Base-by-base conservation (phyloP, 2,797 vertebrate genomes). In the Lepus townsendii region DNA sequence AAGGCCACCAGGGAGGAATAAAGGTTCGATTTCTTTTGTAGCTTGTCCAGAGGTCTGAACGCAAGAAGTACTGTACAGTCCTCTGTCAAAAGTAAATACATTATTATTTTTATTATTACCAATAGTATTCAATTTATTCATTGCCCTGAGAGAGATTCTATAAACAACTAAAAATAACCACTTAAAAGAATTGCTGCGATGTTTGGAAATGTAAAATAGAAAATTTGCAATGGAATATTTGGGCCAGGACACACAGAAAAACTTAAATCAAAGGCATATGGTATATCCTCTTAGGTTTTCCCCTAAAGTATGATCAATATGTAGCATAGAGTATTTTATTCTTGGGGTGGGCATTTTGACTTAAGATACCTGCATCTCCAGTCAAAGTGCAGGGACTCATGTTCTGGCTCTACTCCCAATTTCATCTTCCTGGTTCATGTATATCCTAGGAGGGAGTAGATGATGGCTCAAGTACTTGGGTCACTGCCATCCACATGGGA, bases 101-200 rank as follows among this genome's bases (percentile, higher is more conserved):
- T 91, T 89, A 79, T 92, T 95, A 85, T 87, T 95, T 95, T 95
- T 86, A 84, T 96, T 95, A 90, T 85, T 93, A 68, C 32, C 50
- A 84, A n/a, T 84, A 88, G 73, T 72, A 96, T 88, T 91, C 95
- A 84, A 92, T 82, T 27, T 75, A 95, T 94, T 88, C 91, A 89
- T 73, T 91, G 87, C 63, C 82, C 79, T 83, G 38, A 38, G 87
- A 86, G 38, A 92, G 83, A 84, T 50, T 65, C 20, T 68, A 92
- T 83, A 90, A 96, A 91, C 6, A 92, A 92, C 54, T 76, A 54
- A 83, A 95, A 93, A 87, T 77, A 96, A 84, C 80, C 54, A 78
- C 73, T 93, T 90, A 77, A 71, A 76, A 20, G 79, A 95, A 95
- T 84, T 69, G 38, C 63, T 95, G 20, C 83, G 83, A n/a, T 87